Evolutionary conservation across 1,140 invertebrate genomes (phyloP).

Genomic region (Triops longicaudatus): DNA sequence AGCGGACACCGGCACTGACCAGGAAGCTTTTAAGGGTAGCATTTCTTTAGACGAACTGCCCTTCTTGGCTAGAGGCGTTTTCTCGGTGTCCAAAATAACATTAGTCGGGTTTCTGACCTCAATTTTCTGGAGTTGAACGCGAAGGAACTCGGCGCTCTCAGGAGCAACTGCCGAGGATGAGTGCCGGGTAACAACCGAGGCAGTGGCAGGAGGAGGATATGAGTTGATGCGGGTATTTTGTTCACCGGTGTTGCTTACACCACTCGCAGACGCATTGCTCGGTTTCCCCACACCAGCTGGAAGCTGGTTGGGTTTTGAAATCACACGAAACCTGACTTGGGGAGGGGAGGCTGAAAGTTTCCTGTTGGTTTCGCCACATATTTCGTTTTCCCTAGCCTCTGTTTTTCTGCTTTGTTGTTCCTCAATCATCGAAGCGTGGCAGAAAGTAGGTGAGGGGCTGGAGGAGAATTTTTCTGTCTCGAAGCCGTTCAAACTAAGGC

Average conservation of each 20-base stretch:
- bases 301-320: neutral
- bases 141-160: slow-evolving; percentile 17
- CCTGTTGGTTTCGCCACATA: neutral
- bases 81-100: neutral
- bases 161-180: neutral
- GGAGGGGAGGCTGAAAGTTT: neutral
- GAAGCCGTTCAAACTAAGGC: neutral
- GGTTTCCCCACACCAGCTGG: neutral
- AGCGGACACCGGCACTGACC: neutral
- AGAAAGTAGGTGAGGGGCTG: neutral
- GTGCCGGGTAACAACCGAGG: neutral
- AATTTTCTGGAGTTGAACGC: slow-evolving; percentile 15
- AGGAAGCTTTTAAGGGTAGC: neutral
- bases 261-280: neutral
- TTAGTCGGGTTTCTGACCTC: neutral
- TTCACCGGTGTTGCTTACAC: neutral
- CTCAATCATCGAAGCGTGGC: neutral
- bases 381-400: neutral
- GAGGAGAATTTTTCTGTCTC: neutral
- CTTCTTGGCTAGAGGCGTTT: neutral
- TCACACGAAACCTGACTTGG: neutral
- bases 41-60: neutral
- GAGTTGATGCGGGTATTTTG: neutral
- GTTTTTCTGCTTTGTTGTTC: neutral
- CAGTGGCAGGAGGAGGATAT: neutral